A percentile compares a stretch with the other conserved stretches of the same genome.
Evolutionary conservation across 2,113 vertebrate genomes (phyloP).

Genomic region (Anthoscopus minutus): DNA sequence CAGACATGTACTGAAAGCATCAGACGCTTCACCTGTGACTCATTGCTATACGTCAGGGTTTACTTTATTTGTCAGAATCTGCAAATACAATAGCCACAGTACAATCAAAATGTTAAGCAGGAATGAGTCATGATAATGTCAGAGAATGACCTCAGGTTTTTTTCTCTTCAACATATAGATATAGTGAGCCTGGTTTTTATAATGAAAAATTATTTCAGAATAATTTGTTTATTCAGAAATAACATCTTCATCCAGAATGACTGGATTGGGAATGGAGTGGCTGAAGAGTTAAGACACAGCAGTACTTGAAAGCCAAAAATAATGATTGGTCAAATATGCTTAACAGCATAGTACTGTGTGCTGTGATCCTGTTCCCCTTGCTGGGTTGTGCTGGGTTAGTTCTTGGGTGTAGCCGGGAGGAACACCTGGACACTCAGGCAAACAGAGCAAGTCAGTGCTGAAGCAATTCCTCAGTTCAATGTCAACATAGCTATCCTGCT

Average conservation of each 20-base stretch:
- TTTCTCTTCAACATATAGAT: not conserved
- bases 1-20: not conserved
- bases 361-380: not conserved
- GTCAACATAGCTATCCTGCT: not conserved
- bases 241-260: not conserved
- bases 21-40: not conserved
- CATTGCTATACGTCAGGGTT: not conserved
- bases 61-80: conserved; percentile 22
- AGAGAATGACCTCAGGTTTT: not conserved
- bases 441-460: not conserved
- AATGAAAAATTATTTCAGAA: not conserved
- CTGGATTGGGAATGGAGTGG: not conserved
- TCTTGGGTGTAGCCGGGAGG: not conserved
- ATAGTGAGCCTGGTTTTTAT: not conserved
- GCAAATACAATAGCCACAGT: not conserved
- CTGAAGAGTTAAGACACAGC: not conserved
- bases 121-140: conserved; percentile 8
- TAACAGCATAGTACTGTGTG: not conserved
- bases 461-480: not conserved
- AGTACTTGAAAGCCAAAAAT: not conserved
- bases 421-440: not conserved
- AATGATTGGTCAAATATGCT: not conserved
- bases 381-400: not conserved
- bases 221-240: not conserved
- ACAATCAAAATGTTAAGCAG: not conserved